Conservation (phyloP, 2,888 invertebrate genomes). For the Acanthopleura granulata region DNA sequence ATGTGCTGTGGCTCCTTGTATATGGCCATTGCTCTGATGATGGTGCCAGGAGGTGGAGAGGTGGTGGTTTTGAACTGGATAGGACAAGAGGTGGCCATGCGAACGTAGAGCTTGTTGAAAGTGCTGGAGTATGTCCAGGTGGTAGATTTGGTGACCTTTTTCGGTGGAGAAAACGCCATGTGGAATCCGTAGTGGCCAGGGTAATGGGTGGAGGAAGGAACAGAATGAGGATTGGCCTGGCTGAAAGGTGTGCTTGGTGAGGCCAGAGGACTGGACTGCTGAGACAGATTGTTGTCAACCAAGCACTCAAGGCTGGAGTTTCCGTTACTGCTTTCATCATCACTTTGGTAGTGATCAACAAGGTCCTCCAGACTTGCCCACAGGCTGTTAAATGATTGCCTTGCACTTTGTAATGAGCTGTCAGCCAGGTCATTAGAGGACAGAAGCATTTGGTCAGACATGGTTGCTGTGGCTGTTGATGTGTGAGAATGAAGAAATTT, state of each 20-base stretch:
- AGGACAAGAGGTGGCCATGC: conserved; percentile 9
- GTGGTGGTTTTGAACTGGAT: not conserved
- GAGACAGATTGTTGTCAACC: not conserved
- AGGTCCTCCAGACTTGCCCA: not conserved
- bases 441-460: too few species aligned
- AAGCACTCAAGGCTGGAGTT: not conserved
- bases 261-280: not conserved
- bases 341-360: not conserved
- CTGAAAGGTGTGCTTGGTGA: not conserved
- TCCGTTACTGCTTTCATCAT: not conserved
- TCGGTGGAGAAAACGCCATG: not conserved
- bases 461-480: too few species aligned
- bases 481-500: too few species aligned
- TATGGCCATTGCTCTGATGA: conserved; percentile 9
- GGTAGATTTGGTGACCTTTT: not conserved
- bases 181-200: conserved; percentile 9
- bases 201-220: conserved; percentile 14
- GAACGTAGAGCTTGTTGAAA: conserved; percentile 9
- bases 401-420: too few species aligned
- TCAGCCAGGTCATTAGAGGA: too few species aligned
- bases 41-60: not conserved
- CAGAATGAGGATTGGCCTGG: not conserved
- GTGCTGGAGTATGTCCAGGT: conserved; percentile 6
- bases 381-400: not conserved
- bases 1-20: conserved; percentile 4